Percentiles rank a stretch among this genome's conserved stretches.
Evolutionary conservation across 1,140 invertebrate genomes (phyloP).

Genomic region (Orius laevigatus): DNA sequence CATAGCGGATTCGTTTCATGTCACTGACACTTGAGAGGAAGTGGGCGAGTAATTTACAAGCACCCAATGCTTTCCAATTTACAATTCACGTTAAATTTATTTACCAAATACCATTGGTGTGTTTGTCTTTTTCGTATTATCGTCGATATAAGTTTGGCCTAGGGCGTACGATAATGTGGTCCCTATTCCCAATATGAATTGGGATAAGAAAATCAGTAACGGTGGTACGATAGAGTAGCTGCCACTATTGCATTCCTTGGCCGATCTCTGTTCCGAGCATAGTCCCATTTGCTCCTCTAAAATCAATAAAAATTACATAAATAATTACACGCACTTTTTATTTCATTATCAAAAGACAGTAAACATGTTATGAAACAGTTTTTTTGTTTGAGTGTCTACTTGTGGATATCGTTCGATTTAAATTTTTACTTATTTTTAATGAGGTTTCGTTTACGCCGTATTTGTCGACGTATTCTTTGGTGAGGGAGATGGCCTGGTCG

Average conservation of each 20-base stretch:
- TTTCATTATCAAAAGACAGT: too few species aligned
- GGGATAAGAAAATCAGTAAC: conserved; percentile 46
- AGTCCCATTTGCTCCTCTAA: conserved; percentile 2
- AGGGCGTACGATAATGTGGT: conserved; percentile 48
- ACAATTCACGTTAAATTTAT: conserved; percentile 7
- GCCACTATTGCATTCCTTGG: conserved; percentile 17
- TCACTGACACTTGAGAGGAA: too few species aligned
- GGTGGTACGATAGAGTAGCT: conserved; percentile 29
- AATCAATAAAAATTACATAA: neutral
- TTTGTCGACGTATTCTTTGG: conserved; percentile 26
- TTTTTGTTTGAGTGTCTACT: neutral
- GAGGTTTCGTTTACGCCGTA: conserved; percentile 7
- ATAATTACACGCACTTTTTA: neutral
- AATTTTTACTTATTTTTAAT: conserved; percentile 4
- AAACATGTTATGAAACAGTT: neutral
- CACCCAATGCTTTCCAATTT: too few species aligned
- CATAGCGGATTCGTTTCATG: too few species aligned
- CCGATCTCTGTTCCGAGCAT: neutral
- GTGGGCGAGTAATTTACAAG: too few species aligned
- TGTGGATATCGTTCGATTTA: neutral
- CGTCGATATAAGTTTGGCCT: conserved; percentile 51
- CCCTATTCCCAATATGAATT: conserved; percentile 51
- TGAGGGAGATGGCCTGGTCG: conserved; percentile 32
- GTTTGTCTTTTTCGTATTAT: conserved; percentile 49
- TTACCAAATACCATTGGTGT: conserved; percentile 39